A percentile compares a stretch with the other conserved stretches of the same genome.
Evolutionary conservation across 2,113 vertebrate genomes (phyloP).

Genomic region (Maccullochella peelii): DNA sequence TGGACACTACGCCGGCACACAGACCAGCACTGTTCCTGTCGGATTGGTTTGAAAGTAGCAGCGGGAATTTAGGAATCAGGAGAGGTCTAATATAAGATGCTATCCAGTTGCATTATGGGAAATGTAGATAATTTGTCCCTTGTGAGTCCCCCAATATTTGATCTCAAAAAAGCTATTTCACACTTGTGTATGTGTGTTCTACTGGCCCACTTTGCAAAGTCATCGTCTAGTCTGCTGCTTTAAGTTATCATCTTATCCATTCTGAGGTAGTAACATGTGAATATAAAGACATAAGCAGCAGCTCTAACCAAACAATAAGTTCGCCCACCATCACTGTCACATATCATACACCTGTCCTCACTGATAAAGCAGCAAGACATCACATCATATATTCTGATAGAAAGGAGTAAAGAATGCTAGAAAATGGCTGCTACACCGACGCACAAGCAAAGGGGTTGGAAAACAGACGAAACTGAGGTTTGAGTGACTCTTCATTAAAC

Average conservation of each 20-base stretch:
- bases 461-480: neutral
- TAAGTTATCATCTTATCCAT: no score
- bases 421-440: neutral
- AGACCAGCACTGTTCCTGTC: no score
- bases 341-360: no score
- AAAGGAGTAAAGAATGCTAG: neutral
- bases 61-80: neutral
- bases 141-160: no score
- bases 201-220: no score
- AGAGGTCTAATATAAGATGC: neutral
- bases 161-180: no score
- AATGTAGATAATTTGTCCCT: neutral
- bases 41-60: neutral
- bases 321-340: neutral
- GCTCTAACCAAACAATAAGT: neutral
- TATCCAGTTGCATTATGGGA: neutral
- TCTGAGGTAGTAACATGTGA: no score
- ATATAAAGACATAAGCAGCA: neutral
- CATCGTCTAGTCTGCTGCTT: no score
- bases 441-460: rapidly evolving
- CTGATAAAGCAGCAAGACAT: neutral
- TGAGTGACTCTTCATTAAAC: constrained; percentile 5
- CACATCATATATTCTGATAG: neutral
- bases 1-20: no score
- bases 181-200: no score